A percentile compares a stretch with the other conserved stretches of the same genome.
Conservation (phyloP, 2,888 invertebrate genomes). For the Ormyrus rosae region DNA sequence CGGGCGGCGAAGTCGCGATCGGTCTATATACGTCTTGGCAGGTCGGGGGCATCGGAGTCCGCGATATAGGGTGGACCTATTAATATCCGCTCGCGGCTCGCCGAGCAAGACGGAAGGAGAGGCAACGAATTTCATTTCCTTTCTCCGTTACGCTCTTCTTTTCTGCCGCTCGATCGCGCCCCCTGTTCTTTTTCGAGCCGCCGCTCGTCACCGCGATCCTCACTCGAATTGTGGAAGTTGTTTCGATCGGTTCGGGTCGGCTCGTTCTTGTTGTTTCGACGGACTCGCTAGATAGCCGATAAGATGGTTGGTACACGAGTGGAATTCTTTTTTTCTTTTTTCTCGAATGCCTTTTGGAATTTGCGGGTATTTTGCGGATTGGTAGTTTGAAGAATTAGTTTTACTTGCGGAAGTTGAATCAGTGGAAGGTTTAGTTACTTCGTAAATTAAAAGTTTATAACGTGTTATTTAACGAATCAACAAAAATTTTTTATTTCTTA, state of each 20-base stretch:
- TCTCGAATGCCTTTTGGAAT: neutral
- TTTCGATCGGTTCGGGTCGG: constrained; percentile 18
- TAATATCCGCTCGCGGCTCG: constrained; percentile 62
- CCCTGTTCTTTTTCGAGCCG: constrained; percentile 18
- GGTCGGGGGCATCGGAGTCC: constrained; percentile 54
- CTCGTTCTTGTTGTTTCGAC: neutral
- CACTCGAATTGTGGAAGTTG: constrained; percentile 41
- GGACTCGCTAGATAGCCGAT: neutral
- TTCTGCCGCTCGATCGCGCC: neutral
- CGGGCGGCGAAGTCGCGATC: constrained; percentile 34
- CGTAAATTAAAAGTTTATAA: too few relatives aligned
- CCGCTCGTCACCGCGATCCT: neutral
- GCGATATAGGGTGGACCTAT: constrained; percentile 63
- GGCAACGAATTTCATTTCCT: constrained; percentile 25
- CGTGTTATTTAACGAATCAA: too few relatives aligned
- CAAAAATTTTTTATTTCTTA: too few relatives aligned
- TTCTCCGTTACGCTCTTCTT: constrained; percentile 21
- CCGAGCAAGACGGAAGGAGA: constrained; percentile 14
- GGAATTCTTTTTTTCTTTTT: neutral
- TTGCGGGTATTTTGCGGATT: too few relatives aligned
- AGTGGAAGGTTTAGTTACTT: too few relatives aligned
- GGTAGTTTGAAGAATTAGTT: too few relatives aligned
- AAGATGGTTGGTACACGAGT: constrained; percentile 29
- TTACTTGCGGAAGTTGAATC: too few relatives aligned
- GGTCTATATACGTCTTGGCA: constrained; percentile 69